Evolutionary conservation across 2,888 invertebrate genomes (phyloP).

Genomic region (Rhamphomyia laevipes): DNA sequence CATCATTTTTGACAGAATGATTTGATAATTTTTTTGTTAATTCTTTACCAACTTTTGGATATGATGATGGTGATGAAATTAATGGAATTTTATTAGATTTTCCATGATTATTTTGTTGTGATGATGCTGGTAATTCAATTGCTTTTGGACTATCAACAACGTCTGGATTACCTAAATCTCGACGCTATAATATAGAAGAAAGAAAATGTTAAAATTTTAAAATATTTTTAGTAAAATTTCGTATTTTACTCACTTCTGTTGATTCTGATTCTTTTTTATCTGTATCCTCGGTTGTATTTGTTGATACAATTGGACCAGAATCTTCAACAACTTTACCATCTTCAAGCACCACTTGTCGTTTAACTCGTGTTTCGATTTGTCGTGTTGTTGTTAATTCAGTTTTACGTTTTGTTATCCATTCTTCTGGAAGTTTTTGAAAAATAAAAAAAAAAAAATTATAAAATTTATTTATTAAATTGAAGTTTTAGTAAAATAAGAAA

Average conservation of each 20-base stretch:
- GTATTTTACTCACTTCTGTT: conserved; percentile 50
- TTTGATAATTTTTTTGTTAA: neutral
- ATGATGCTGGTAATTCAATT: conserved; percentile 10
- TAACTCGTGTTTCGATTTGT: conserved; percentile 83
- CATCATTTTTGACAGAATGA: neutral
- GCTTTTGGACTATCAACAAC: conserved; percentile 20
- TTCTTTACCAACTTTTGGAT: neutral
- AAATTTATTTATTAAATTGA: too few species aligned
- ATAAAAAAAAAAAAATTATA: too few species aligned
- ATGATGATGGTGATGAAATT: neutral
- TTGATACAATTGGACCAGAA: conserved; percentile 80
- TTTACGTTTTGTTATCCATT: conserved; percentile 86
- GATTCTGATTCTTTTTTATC: conserved; percentile 82
- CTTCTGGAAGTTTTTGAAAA: conserved; percentile 50
- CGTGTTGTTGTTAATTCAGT: conserved; percentile 81
- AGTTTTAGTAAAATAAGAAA: too few species aligned
- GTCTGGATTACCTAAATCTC: conserved; percentile 38
- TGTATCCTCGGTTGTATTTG: conserved; percentile 82
- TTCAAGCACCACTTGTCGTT: conserved; percentile 77
- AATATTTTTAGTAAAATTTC: neutral
- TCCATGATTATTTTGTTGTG: neutral
- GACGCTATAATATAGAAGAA: conserved; percentile 36
- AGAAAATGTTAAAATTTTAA: conserved; percentile 1
- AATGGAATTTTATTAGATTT: neutral
- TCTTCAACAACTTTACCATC: conserved; percentile 84